Conservation (phyloP, 1,140 invertebrate species). For the Gryllus bimaculatus region DNA sequence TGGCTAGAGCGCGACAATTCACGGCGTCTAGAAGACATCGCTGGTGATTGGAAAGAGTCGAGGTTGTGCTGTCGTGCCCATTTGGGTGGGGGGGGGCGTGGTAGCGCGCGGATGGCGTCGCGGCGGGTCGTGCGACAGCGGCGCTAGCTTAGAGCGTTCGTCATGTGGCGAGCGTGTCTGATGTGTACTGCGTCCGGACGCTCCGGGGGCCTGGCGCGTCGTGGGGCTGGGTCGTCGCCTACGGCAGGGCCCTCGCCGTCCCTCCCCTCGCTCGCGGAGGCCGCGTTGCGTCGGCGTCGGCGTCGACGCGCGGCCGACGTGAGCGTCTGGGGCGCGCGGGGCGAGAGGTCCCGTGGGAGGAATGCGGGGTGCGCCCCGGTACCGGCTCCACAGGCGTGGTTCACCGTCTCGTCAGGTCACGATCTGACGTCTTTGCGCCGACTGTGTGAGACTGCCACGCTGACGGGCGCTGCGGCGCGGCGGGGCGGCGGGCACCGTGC, state of each 20-base stretch:
- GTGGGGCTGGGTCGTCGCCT: not conserved
- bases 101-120: not conserved
- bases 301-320: not conserved
- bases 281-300: too few relatives aligned
- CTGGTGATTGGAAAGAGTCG: too few relatives aligned
- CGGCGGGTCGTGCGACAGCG: not conserved
- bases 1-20: too few relatives aligned
- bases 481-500: too few relatives aligned
- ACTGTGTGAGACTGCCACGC: too few relatives aligned
- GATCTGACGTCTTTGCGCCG: slow-evolving; percentile 77
- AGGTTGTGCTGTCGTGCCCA: too few relatives aligned
- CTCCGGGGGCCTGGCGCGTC: not conserved
- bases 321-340: not conserved
- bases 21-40: too few relatives aligned
- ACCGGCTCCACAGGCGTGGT: slow-evolving; percentile 37
- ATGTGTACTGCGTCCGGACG: slow-evolving; percentile 15
- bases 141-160: slow-evolving; percentile 6
- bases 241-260: not conserved
- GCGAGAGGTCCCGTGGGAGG: slow-evolving; percentile 15
- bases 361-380: slow-evolving; percentile 41
- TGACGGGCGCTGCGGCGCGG: too few relatives aligned
- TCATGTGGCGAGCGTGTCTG: slow-evolving; percentile 16
- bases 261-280: not conserved
- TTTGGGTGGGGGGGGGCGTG: too few relatives aligned
- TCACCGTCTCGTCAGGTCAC: slow-evolving; percentile 62